Evolutionary conservation across 2,797 vertebrate genomes (phyloP).

Genomic region (Botia kubotai): DNA sequence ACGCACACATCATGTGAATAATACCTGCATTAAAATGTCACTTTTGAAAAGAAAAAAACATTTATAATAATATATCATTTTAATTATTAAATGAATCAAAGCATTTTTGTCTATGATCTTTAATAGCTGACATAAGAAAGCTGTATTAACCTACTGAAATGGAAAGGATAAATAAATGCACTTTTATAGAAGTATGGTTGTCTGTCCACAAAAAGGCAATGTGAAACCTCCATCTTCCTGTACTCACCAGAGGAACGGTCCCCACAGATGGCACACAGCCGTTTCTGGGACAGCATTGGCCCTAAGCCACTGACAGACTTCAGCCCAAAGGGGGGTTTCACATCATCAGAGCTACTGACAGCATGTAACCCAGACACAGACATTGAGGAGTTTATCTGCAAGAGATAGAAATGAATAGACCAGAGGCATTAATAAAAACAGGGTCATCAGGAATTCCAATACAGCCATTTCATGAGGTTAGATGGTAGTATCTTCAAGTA

Average conservation of each 20-base stretch:
- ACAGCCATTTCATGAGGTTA: background rate
- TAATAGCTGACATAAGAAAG: too few species aligned
- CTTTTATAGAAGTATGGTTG: too few species aligned
- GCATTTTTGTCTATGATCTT: too few species aligned
- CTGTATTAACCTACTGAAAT: too few species aligned
- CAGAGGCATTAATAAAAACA: constrained; percentile 23
- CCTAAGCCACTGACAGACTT: constrained; percentile 82
- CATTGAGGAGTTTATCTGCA: constrained; percentile 90
- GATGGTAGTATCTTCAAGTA: background rate
- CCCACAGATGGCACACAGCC: constrained; percentile 97
- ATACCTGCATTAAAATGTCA: background rate
- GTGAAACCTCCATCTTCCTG: background rate
- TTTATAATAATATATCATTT: too few species aligned
- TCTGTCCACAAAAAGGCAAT: background rate
- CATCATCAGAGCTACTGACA: constrained; percentile 95
- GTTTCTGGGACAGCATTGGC: constrained; percentile 87
- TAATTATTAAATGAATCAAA: too few species aligned
- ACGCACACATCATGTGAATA: constrained; percentile 6
- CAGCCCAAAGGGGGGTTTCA: constrained; percentile 94
- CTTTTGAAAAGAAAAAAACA: background rate
- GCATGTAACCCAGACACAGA: constrained; percentile 86
- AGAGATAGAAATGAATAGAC: constrained; percentile 23
- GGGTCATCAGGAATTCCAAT: background rate
- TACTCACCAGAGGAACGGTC: constrained; percentile 95
- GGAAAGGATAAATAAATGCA: too few species aligned